These are phyloP conservation scores for Amphiprion ocellaris DNA, from an alignment of 2,113 vertebrate species.

Conservation along the genomic window DNA sequence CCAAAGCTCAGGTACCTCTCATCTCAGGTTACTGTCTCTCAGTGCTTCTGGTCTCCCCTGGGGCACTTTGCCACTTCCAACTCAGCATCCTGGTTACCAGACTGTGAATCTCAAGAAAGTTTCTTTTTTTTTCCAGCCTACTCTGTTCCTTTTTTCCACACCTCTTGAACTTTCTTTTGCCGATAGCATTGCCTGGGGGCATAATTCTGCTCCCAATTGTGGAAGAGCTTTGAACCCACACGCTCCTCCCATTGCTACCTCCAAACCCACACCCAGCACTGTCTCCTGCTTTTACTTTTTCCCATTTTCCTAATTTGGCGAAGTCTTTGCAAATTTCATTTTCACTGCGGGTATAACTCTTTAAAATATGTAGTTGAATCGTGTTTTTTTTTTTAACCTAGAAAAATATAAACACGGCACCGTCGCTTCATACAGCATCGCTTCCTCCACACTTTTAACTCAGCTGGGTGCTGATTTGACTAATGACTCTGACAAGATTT, in stretches of 20 bases:
- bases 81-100: constrained; percentile 63
- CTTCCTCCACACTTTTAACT: constrained; percentile 26
- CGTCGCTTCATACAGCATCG: neutral
- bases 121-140: constrained; percentile 33
- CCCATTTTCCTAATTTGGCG: constrained; percentile 47
- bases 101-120: constrained; percentile 65
- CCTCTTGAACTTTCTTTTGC: constrained; percentile 81
- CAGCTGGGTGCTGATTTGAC: constrained; percentile 33
- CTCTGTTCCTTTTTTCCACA: constrained; percentile 55
- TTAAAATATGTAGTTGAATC: neutral
- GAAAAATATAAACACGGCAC: neutral
- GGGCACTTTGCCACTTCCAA: constrained; percentile 68
- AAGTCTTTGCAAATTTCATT: constrained; percentile 39
- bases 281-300: constrained; percentile 37
- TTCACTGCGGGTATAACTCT: neutral
- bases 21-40: constrained; percentile 70
- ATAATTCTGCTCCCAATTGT: constrained; percentile 70
- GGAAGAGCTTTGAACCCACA: constrained; percentile 62
- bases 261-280: constrained; percentile 9
- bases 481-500: constrained; percentile 47
- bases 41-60: constrained; percentile 61
- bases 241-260: constrained; percentile 38
- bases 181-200: constrained; percentile 71
- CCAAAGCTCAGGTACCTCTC: constrained; percentile 69
- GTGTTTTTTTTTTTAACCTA: neutral